These are phyloP conservation scores for Rattus norvegicus DNA, from an alignment of 2,113 vertebrate species.

Conservation along the genomic window DNA sequence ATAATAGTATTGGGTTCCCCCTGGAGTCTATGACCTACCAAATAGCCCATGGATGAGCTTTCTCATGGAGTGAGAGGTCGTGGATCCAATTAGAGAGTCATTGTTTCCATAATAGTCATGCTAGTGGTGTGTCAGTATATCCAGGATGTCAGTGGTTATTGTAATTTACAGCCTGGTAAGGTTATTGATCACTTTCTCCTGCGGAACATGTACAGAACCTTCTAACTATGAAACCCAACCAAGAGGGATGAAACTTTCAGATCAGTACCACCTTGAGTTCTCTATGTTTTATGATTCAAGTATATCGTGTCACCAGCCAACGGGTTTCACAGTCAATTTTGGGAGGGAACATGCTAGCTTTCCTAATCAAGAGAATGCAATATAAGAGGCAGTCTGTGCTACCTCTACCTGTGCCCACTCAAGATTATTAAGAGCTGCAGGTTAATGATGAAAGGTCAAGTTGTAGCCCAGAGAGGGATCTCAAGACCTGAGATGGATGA, in stretches of 20 bases:
- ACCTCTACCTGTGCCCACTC: background rate
- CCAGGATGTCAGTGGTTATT: background rate
- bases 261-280: background rate
- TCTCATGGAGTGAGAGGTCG: background rate
- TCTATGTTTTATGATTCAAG: background rate
- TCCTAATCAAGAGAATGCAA: background rate
- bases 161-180: background rate
- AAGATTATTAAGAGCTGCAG: background rate
- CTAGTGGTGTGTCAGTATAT: background rate
- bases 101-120: background rate
- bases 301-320: background rate
- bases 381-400: background rate
- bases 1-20: background rate
- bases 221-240: background rate
- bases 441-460: background rate
- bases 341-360: background rate
- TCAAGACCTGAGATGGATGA: background rate
- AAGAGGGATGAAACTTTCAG: background rate
- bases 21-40: background rate
- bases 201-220: background rate
- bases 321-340: background rate
- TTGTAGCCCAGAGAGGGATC: background rate
- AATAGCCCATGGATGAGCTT: background rate
- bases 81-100: background rate
- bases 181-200: background rate